Evolutionary conservation across 2,797 vertebrate genomes (phyloP).

Genomic region (Gymnodraco acuticeps): DNA sequence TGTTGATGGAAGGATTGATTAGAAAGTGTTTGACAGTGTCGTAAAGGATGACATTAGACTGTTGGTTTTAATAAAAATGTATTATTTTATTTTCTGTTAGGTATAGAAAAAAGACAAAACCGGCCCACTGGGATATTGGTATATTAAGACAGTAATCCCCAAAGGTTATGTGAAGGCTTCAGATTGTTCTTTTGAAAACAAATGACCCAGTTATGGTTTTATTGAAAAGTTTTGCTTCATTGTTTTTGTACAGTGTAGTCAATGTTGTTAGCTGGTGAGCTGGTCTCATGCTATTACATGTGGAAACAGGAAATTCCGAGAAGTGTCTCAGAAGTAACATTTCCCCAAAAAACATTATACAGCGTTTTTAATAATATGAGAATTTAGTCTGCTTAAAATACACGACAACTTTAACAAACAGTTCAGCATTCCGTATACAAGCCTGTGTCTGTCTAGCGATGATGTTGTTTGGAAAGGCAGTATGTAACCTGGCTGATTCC

Average conservation of each 20-base stretch:
- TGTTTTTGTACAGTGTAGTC: not conserved
- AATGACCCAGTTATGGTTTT: not conserved
- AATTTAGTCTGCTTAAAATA: not conserved
- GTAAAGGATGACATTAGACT: not conserved
- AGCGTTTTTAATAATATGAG: not conserved
- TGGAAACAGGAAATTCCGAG: not conserved
- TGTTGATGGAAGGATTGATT: conserved; percentile 6
- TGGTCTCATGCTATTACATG: not conserved
- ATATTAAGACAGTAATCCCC: not conserved
- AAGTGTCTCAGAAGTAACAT: conserved; percentile 2
- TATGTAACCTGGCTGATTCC: conserved; percentile 67
- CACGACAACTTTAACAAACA: conserved; percentile 23
- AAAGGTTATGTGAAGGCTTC: not conserved
- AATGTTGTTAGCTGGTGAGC: not conserved
- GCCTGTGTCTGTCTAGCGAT: conserved; percentile 10
- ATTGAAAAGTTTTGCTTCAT: not conserved
- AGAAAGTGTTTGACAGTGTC: not conserved
- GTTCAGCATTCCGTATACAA: conserved; percentile 10
- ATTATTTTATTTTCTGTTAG: not conserved
- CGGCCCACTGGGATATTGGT: not conserved
- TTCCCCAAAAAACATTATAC: not conserved
- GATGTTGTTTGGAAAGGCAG: conserved; percentile 42
- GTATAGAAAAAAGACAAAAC: conserved; percentile 1
- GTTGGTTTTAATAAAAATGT: not conserved
- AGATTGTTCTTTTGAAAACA: not conserved